Percentiles rank a stretch among this genome's conserved stretches.
These are phyloP conservation scores for Hypotaenidia philippensis DNA, from an alignment of 2,797 vertebrate species.

Conservation along the genomic window DNA sequence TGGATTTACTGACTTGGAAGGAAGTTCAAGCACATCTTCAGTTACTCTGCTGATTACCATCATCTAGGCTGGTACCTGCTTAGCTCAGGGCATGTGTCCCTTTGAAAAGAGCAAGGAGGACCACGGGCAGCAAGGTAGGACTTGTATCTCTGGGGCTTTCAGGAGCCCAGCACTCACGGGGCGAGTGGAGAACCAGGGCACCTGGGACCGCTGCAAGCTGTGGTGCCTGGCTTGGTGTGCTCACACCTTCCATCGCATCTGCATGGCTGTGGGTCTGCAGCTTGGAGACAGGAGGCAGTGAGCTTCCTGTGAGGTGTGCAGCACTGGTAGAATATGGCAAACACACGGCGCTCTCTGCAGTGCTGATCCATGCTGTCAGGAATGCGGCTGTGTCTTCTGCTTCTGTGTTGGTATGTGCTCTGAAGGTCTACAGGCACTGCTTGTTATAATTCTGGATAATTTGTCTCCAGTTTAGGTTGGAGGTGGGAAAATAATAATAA, in stretches of 20 bases:
- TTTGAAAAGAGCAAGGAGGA: background rate
- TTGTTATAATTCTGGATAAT: background rate
- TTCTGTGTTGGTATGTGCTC: background rate
- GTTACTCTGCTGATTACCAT: background rate
- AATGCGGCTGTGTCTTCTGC: background rate
- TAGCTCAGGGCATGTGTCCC: background rate
- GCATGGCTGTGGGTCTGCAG: background rate
- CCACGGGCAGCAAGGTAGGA: background rate
- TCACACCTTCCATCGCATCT: rapidly evolving
- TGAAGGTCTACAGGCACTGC: background rate
- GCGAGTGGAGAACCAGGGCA: background rate
- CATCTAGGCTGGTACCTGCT: background rate
- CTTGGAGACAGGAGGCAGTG: rapidly evolving
- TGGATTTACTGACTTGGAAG: constrained; percentile 7
- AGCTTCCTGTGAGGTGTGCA: background rate
- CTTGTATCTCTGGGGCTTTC: background rate
- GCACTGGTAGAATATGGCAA: background rate
- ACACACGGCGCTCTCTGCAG: background rate
- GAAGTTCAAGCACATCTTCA: background rate
- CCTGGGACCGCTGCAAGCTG: background rate
- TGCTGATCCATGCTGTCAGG: background rate
- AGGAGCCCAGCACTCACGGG: background rate
- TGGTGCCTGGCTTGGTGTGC: rapidly evolving
- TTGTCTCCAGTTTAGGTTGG: background rate
- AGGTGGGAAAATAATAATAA: background rate